Evolutionary conservation across 2,888 invertebrate species (phyloP).

Genomic region (Ptychoptera albimana): DNA sequence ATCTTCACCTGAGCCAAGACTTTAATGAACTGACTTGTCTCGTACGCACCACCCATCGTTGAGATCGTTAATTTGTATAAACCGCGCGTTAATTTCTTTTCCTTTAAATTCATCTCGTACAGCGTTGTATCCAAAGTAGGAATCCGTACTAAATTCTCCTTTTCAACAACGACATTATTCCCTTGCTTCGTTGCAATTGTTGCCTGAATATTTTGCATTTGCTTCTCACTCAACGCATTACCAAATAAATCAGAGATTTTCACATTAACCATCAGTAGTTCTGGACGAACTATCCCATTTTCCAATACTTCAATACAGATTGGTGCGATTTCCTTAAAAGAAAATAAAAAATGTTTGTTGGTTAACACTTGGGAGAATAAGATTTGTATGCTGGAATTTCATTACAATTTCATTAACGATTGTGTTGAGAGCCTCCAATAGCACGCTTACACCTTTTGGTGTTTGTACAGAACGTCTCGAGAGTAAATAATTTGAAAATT

Average conservation of each 20-base stretch:
- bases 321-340: slow-evolving; percentile 63
- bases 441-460: slow-evolving; percentile 62
- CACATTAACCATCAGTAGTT: slow-evolving; percentile 55
- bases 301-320: slow-evolving; percentile 69
- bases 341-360: too few species aligned
- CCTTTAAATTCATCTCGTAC: slow-evolving; percentile 60
- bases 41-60: slow-evolving; percentile 38
- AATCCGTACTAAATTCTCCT: not conserved
- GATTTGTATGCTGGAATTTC: too few species aligned
- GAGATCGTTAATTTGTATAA: slow-evolving; percentile 68
- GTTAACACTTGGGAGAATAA: too few species aligned
- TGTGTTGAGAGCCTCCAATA: slow-evolving; percentile 61
- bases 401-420: slow-evolving; percentile 24
- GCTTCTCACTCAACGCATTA: slow-evolving; percentile 35
- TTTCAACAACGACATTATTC: slow-evolving; percentile 38
- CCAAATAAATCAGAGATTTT: slow-evolving; percentile 62
- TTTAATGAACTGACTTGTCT: slow-evolving; percentile 44
- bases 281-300: slow-evolving; percentile 56
- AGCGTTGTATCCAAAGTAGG: slow-evolving; percentile 40
- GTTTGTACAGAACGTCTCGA: slow-evolving; percentile 80
- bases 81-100: slow-evolving; percentile 65
- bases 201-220: slow-evolving; percentile 20
- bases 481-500: slow-evolving; percentile 80
- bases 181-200: slow-evolving; percentile 32
- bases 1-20: slow-evolving; percentile 63